phyloP scores from a whole-genome alignment of 1,140 invertebrate genomes.

The Zaprionus ghesquierei region DNA sequence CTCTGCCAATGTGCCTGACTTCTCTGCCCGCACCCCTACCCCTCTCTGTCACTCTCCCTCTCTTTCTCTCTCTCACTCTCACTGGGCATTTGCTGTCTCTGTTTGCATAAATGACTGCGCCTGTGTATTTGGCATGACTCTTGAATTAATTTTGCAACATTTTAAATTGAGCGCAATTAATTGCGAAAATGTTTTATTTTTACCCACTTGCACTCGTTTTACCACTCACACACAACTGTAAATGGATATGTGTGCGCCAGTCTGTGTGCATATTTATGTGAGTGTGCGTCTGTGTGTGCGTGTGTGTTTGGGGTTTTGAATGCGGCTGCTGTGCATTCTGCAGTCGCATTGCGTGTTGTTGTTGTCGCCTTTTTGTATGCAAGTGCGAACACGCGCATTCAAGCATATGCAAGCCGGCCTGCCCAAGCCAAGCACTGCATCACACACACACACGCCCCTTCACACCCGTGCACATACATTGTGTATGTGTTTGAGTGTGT shows the following conservation, averaged over 20 bases:
- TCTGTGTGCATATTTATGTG: background rate
- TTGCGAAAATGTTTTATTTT: slow-evolving; percentile 82
- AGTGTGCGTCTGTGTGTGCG: slow-evolving; percentile 1
- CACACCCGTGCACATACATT: background rate
- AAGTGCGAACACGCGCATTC: slow-evolving; percentile 80
- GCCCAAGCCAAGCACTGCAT: slow-evolving; percentile 37
- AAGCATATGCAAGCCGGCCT: slow-evolving; percentile 71
- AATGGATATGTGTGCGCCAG: background rate
- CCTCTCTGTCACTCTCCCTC: background rate
- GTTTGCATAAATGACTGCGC: slow-evolving; percentile 80
- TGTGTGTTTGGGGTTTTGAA: slow-evolving; percentile 46
- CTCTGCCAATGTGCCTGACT: background rate
- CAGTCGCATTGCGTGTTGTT: slow-evolving; percentile 29
- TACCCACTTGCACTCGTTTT: slow-evolving; percentile 75
- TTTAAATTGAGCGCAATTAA: slow-evolving; percentile 83
- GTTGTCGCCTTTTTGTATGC: slow-evolving; percentile 54
- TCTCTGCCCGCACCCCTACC: slow-evolving; percentile 1
- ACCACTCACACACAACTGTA: slow-evolving; percentile 25
- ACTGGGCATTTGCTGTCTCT: slow-evolving; percentile 17
- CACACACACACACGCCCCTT: background rate
- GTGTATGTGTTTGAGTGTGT: slow-evolving; percentile 12
- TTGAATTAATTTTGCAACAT: slow-evolving; percentile 83
- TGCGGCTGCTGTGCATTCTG: slow-evolving; percentile 67
- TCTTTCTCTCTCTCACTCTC: background rate
- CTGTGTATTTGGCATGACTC: slow-evolving; percentile 81